Percentiles rank a stretch among this genome's conserved stretches.
Evolutionary conservation across 2,888 invertebrate species (phyloP).

Genomic region (Lithophane socia): DNA sequence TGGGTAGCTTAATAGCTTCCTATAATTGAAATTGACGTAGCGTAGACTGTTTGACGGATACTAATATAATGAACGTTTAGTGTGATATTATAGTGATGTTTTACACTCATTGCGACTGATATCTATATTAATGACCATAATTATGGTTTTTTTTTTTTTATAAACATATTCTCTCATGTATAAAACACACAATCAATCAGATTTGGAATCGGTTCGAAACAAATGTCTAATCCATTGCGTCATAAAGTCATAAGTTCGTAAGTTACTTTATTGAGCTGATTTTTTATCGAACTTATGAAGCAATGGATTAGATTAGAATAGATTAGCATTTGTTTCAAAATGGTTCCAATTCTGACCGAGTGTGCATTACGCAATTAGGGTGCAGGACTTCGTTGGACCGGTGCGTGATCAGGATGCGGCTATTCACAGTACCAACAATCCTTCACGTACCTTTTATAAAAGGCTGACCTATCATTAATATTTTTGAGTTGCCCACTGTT

Average conservation of each 20-base stretch:
- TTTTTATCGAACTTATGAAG: too few relatives aligned
- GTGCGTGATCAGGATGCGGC: neutral
- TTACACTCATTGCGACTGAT: neutral
- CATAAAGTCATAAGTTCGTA: too few relatives aligned
- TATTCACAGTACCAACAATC: neutral
- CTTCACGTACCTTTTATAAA: neutral
- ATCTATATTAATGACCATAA: too few relatives aligned
- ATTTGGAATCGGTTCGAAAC: too few relatives aligned
- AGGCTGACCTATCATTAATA: neutral
- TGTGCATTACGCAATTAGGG: too few relatives aligned
- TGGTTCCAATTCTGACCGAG: too few relatives aligned
- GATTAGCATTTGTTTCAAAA: too few relatives aligned
- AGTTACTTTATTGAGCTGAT: too few relatives aligned
- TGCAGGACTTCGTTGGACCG: neutral
- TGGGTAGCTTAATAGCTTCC: constrained; percentile 3
- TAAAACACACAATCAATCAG: too few relatives aligned
- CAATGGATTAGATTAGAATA: too few relatives aligned
- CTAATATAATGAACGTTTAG: neutral
- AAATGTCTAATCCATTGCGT: too few relatives aligned
- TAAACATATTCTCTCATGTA: neutral
- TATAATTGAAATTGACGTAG: constrained; percentile 21
- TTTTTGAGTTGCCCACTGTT: neutral
- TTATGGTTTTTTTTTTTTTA: neutral
- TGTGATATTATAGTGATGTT: neutral
- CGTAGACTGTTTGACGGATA: neutral